A percentile compares a stretch with the other conserved stretches of the same genome.
These are phyloP conservation scores for Notodonta dromedarius DNA, from an alignment of 2,888 invertebrate genomes.

Conservation along the genomic window DNA sequence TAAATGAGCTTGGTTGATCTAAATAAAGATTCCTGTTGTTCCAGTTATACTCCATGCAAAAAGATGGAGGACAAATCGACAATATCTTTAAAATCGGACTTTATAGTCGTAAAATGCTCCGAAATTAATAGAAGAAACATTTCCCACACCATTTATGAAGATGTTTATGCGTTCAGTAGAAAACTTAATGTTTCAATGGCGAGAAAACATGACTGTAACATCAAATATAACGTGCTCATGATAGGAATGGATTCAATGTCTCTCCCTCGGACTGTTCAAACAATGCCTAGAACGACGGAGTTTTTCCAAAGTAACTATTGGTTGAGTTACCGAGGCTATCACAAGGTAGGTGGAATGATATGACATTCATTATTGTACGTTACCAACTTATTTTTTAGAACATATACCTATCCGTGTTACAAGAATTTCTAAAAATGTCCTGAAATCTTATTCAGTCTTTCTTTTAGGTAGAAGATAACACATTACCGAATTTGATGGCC, in stretches of 20 bases:
- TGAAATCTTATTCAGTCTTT: background rate
- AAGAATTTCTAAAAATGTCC: too few species aligned
- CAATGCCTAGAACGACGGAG: conserved; percentile 88
- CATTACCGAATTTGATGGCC: conserved; percentile 95
- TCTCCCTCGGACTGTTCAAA: conserved; percentile 89
- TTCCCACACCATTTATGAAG: conserved; percentile 61
- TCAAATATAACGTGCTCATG: conserved; percentile 86
- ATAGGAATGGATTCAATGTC: conserved; percentile 95
- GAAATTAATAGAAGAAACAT: conserved; percentile 51
- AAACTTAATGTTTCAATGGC: conserved; percentile 61
- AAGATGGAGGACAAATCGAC: conserved; percentile 48
- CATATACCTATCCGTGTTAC: too few species aligned
- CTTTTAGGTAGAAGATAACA: conserved; percentile 92
- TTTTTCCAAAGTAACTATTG: conserved; percentile 88
- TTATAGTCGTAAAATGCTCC: conserved; percentile 65
- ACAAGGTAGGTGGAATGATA: conserved; percentile 75
- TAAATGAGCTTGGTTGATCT: background rate
- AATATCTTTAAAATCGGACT: conserved; percentile 61
- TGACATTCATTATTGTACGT: too few species aligned
- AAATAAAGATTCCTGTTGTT: conserved; percentile 21
- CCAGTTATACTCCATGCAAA: conserved; percentile 61
- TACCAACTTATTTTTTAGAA: too few species aligned
- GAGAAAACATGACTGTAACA: conserved; percentile 36
- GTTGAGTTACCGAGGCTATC: conserved; percentile 90
- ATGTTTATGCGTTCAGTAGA: conserved; percentile 75